Conservation (phyloP, 2,797 vertebrate genomes). For the Champsocephalus gunnari region DNA sequence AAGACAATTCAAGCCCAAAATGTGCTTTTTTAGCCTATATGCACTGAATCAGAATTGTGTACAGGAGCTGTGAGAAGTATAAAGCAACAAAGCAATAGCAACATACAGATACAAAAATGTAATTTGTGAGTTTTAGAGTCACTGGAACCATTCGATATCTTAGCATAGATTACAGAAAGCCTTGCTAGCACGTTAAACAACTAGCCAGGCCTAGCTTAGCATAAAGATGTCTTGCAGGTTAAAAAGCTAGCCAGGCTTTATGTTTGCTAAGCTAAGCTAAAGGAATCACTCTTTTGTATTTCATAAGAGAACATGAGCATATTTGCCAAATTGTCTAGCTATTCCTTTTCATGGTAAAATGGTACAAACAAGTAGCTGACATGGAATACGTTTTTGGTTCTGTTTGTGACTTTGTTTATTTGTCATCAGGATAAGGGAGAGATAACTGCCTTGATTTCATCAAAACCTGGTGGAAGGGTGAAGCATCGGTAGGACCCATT, state of each 20-base stretch:
- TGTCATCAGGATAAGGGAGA: too few relatives aligned
- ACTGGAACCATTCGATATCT: not conserved
- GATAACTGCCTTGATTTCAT: too few relatives aligned
- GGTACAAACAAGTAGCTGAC: not conserved
- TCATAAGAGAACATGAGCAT: not conserved
- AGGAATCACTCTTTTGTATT: not conserved
- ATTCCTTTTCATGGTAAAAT: not conserved
- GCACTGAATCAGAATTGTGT: not conserved
- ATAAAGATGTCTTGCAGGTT: too few relatives aligned
- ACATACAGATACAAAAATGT: rapidly evolving
- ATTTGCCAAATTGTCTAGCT: not conserved
- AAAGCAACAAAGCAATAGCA: not conserved
- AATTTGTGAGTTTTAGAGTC: not conserved
- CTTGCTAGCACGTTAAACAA: too few relatives aligned
- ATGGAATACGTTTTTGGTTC: too few relatives aligned
- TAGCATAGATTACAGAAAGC: not conserved
- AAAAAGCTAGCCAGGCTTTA: not conserved
- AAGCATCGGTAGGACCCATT: too few relatives aligned
- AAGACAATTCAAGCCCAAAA: constrained; percentile 1
- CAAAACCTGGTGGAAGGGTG: too few relatives aligned
- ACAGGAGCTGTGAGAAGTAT: not conserved
- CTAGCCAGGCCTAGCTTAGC: too few relatives aligned
- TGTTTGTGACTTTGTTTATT: too few relatives aligned
- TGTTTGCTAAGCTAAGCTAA: not conserved
- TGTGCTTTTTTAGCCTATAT: not conserved